Percentiles rank a stretch among this genome's conserved stretches.
Evolutionary conservation across 1,140 invertebrate species (phyloP).

Genomic region (Eupeodes corollae): DNA sequence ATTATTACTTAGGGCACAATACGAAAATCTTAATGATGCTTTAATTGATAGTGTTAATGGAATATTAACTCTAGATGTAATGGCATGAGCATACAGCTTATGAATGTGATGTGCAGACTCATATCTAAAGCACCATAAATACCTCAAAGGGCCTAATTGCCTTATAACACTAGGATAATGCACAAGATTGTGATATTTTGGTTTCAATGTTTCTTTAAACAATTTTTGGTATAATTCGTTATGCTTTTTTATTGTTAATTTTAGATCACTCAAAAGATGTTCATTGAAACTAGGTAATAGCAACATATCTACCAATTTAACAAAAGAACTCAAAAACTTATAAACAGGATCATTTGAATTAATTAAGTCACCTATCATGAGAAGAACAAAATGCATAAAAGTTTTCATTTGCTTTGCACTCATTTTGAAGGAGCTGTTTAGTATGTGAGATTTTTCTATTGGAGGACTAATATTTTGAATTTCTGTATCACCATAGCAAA

Average conservation of each 20-base stretch:
- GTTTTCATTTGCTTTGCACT: constrained; percentile 1
- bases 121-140: constrained; percentile 1
- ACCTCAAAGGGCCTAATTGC: neutral
- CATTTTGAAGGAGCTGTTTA: neutral
- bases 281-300: neutral
- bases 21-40: neutral
- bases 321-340: neutral
- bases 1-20: neutral
- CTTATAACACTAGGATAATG: too few relatives aligned
- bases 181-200: constrained; percentile 1
- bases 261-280: neutral
- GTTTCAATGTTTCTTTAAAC: constrained; percentile 2
- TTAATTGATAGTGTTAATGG: neutral
- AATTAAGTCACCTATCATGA: neutral
- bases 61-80: neutral
- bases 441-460: neutral
- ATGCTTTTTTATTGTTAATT: neutral
- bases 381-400: neutral
- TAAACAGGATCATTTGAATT: neutral
- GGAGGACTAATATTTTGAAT: neutral
- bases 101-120: neutral
- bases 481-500: neutral
- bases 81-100: constrained; percentile 2
- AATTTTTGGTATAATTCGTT: neutral
- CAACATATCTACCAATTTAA: constrained; percentile 1